Percentiles rank a stretch among this genome's conserved stretches.
Conservation (phyloP, 2,888 invertebrate species). For the Dynastes maya region DNA sequence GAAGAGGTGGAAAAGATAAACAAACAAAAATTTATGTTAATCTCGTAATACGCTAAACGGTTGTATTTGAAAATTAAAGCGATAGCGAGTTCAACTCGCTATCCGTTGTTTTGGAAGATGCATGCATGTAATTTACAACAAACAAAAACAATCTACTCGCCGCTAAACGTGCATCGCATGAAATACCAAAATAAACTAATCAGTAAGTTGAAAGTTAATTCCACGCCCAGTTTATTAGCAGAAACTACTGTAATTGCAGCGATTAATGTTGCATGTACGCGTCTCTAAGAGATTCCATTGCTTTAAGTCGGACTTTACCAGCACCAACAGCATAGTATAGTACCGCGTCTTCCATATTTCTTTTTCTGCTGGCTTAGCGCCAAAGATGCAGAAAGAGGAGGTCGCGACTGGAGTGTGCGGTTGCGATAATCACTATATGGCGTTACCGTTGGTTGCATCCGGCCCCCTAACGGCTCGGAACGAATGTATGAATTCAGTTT, state of each 20-base stretch:
- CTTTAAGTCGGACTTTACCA: constrained; percentile 20
- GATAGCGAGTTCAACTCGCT: not conserved
- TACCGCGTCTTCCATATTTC: constrained; percentile 2
- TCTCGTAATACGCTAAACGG: too few relatives aligned
- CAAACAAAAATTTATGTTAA: too few relatives aligned
- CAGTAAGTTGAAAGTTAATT: constrained; percentile 29
- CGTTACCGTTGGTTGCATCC: constrained; percentile 29
- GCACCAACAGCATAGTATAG: not conserved
- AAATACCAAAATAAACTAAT: constrained; percentile 12
- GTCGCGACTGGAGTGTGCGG: constrained; percentile 18
- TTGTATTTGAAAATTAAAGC: not conserved
- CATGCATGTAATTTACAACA: not conserved
- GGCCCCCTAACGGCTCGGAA: constrained; percentile 13
- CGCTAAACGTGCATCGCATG: not conserved
- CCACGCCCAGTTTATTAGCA: not conserved
- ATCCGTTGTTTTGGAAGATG: not conserved
- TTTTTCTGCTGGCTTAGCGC: constrained; percentile 16
- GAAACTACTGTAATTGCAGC: constrained; percentile 19
- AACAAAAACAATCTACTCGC: constrained; percentile 2
- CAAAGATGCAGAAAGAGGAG: constrained; percentile 15
- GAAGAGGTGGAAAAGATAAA: too few relatives aligned
- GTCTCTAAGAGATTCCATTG: constrained; percentile 15
- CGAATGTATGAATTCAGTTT: constrained; percentile 39
- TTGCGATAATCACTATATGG: constrained; percentile 30
- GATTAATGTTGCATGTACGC: constrained; percentile 34